These are phyloP conservation scores for Eulemur macaco DNA, from an alignment of 2,113 vertebrate genomes.

Conservation along the genomic window DNA sequence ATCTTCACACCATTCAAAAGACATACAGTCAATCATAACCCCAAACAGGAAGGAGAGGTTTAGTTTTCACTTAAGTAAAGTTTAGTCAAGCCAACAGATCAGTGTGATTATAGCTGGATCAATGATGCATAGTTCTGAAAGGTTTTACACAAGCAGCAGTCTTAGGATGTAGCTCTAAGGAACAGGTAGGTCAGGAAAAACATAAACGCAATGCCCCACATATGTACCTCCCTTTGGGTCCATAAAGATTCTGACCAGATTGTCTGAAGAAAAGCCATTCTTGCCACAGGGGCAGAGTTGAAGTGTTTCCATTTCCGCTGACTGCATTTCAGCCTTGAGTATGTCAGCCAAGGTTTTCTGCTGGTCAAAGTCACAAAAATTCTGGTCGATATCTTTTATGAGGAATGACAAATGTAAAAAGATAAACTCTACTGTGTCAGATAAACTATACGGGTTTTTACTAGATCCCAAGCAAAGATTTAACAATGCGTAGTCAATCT, in stretches of 20 bases:
- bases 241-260: slow-evolving; percentile 61
- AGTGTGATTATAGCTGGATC: slow-evolving; percentile 34
- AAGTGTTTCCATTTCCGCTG: slow-evolving; percentile 46
- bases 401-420: slow-evolving; percentile 70
- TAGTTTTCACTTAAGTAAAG: slow-evolving; percentile 73
- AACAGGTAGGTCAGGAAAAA: slow-evolving; percentile 69
- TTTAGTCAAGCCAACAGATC: slow-evolving; percentile 39
- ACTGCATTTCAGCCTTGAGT: slow-evolving; percentile 46
- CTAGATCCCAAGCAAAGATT: slow-evolving; percentile 64
- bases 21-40: slow-evolving; percentile 60
- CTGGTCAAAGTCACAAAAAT: slow-evolving; percentile 76
- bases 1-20: slow-evolving; percentile 45
- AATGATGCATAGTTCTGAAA: slow-evolving; percentile 53
- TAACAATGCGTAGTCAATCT: slow-evolving; percentile 62
- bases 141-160: slow-evolving; percentile 18
- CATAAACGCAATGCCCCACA: slow-evolving; percentile 47
- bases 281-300: slow-evolving; percentile 24
- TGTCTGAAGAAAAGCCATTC: slow-evolving; percentile 51
- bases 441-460: slow-evolving; percentile 64
- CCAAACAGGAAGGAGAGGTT: slow-evolving; percentile 58
- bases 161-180: slow-evolving; percentile 57
- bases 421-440: slow-evolving; percentile 66
- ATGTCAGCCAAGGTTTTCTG: slow-evolving; percentile 61
- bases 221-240: slow-evolving; percentile 65
- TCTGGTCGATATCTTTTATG: slow-evolving; percentile 68